Base-by-base conservation (phyloP, 2,113 vertebrate genomes). In the Petromus typicus region DNA sequence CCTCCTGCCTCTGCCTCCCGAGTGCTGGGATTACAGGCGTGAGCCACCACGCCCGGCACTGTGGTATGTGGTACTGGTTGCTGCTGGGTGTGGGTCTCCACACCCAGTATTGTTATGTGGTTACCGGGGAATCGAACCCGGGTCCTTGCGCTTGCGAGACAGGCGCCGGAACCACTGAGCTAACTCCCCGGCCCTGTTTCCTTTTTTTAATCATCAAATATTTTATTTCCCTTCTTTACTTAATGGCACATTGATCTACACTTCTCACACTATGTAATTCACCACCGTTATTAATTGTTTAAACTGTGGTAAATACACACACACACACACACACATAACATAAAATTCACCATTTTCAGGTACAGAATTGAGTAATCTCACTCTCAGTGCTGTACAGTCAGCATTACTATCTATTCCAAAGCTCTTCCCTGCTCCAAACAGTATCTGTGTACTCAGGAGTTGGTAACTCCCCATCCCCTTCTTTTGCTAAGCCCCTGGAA, bases 301-400 rank as follows among this genome's bases (percentile, higher is more conserved):
- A 30, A 80, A 81, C 40, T 64, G 40, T 85, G 71, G 25, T 61
- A 73, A 73, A 91, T n/a, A 86, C 23, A 69, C 5, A 73, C 5
- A 56, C 16, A 59, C 4, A 20, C 22, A 22, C 5, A 59, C n/a
- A 88, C 51, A n/a, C 12, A 45, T 43, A 80, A 48, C 48, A 54
- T 23, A 87, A 91, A 81, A 86, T 56, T 57, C 63, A 7, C 51
- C 83, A 57, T 81, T 81, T 57, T 91, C 45, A 94, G 64, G 43
- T 69, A 8, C 32, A 37, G 51, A 69, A 59, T 40, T 64, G 27
- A 12, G 17, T 34, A 48, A 63, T 30, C 40, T 78, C 37, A 67
- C 17, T 27, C 51, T 20, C 71, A 20, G 8, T 45, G 54, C 0
- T 17, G 1, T n/a, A 34, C 1, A 51, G 8, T 30, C 23, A 45